Conservation (phyloP, 2,797 vertebrate genomes). For the Cynodonichthys magdalenae region DNA sequence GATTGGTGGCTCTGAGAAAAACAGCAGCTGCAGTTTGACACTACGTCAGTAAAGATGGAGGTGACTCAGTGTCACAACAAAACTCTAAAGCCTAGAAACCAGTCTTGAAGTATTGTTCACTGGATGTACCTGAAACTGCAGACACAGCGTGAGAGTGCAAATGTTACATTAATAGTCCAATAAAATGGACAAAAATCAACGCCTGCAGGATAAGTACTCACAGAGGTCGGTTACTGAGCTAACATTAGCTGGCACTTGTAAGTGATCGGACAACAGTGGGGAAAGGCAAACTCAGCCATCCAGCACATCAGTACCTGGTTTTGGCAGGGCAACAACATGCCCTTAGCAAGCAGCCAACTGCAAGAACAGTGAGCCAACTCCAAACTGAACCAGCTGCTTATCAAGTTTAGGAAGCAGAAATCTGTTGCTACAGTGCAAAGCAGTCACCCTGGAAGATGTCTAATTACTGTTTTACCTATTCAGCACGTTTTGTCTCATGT, state of each 20-base stretch:
- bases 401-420: too few species aligned
- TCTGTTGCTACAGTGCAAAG: too few species aligned
- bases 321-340: too few species aligned
- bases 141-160: not conserved
- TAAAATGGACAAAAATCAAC: not conserved
- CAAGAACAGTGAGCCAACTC: too few species aligned
- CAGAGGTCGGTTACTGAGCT: not conserved
- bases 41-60: not conserved
- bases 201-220: not conserved
- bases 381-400: too few species aligned
- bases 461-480: too few species aligned
- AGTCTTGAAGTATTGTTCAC: too few species aligned
- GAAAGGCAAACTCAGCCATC: not conserved
- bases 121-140: not conserved
- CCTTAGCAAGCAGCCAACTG: too few species aligned
- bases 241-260: not conserved
- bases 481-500: too few species aligned
- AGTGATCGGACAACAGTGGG: not conserved
- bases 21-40: not conserved
- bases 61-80: not conserved
- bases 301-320: too few species aligned
- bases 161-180: not conserved
- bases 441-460: too few species aligned
- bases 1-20: not conserved
- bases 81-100: not conserved